Base-by-base conservation (phyloP, 30 jellyfish, hydroid and myxozoan genomes). In the Hydractinia symbiolongicarpus region DNA sequence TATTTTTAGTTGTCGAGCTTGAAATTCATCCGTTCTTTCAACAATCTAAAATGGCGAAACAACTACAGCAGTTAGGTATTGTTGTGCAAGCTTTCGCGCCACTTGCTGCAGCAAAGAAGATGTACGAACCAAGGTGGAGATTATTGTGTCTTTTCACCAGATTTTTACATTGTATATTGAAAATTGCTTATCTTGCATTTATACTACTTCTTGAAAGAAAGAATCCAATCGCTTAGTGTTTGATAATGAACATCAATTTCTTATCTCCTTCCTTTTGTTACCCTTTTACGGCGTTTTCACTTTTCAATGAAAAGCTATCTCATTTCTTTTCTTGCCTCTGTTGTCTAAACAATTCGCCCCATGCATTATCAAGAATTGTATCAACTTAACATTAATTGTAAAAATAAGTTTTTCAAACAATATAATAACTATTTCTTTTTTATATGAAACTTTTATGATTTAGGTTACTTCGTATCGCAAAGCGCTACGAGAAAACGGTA, bases 21-120 rank as follows among this genome's bases (percentile, higher is more conserved):
- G 74, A 64, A 64, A 64, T 64, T 6, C 74, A 64, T 13, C 74
- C 74, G 9, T 64, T 64, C 74, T 64, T 64, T 51, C 74, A 64
- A 13, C 74, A 64, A 64, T 13, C 19, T 64, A 44, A 64, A 13
- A 44, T 64, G 8, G 17, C 17, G 0, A 13, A 8, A n/a, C 19
- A 8, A 9, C 40, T 64, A 4, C 74, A 64, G 4, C 8, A 9
- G 8, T 64, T 6, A n/a, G 74, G 74, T 13, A 64, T 64, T 64
- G 17, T 64, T 4, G 74, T 64, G 8, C 74, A 64, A 13, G 74
- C 74, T 0, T 64, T n/a, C 17, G 74, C 52, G 16, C 19, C 74
- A 13, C 74, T 64, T 6, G 74, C 74, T 13, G 74, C 74, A 13
- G 74, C 74, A 0, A 51, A 64, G 19, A 64, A 64, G 74, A n/a